These are phyloP conservation scores for Corythucha ciliata DNA, from an alignment of 2,888 invertebrate species.

Conservation along the genomic window DNA sequence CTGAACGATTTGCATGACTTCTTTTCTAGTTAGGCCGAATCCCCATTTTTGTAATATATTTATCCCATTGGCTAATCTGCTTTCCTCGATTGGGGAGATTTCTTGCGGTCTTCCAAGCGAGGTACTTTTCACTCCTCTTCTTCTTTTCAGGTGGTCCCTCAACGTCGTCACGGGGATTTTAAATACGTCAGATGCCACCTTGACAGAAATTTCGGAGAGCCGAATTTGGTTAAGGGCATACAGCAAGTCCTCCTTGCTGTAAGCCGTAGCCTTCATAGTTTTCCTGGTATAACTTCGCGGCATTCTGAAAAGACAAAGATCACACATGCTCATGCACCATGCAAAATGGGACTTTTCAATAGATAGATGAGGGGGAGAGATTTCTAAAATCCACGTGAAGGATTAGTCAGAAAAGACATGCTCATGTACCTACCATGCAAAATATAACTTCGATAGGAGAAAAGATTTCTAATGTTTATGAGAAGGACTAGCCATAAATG, in stretches of 20 bases:
- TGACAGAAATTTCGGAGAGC: conserved; percentile 23
- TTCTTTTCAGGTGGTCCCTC: conserved; percentile 30
- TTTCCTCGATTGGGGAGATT: conserved; percentile 35
- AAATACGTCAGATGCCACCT: conserved; percentile 25
- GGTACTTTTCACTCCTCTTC: conserved; percentile 31
- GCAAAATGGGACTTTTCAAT: too few relatives aligned
- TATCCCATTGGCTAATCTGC: conserved; percentile 34
- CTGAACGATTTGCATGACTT: conserved; percentile 37
- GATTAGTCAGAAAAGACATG: too few relatives aligned
- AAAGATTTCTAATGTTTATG: too few relatives aligned
- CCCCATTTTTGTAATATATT: conserved; percentile 38
- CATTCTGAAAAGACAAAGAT: too few relatives aligned
- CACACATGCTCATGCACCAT: conserved; percentile 1
- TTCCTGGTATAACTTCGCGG: conserved; percentile 23
- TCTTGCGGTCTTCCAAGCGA: conserved; percentile 34
- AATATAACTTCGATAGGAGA: too few relatives aligned
- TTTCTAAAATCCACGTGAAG: too few relatives aligned
- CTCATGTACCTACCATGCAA: too few relatives aligned
- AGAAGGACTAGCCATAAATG: too few relatives aligned
- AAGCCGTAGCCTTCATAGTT: conserved; percentile 16
- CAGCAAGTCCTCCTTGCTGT: conserved; percentile 19
- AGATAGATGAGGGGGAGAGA: too few relatives aligned
- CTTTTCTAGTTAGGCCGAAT: conserved; percentile 38
- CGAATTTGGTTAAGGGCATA: conserved; percentile 30
- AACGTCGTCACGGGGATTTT: conserved; percentile 32